Percentiles rank a stretch among this genome's conserved stretches.
phyloP scores from a whole-genome alignment of 2,113 vertebrate species.

The Orthochromis malagaraziensis region DNA sequence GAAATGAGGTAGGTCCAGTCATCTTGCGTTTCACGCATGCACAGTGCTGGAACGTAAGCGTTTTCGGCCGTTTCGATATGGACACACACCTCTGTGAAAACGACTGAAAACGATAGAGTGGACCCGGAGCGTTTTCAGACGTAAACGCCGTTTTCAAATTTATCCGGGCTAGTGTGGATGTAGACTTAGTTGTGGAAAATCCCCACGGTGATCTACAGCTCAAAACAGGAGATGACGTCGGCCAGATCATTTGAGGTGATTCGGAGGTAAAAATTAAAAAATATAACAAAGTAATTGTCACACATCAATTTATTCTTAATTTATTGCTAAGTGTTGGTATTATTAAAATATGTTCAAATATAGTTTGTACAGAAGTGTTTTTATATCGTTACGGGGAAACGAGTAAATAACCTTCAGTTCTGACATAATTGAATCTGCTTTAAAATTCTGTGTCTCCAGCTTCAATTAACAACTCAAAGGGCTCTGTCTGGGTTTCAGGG shows the following conservation, averaged over 20 bases:
- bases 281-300: background rate
- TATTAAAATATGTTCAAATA: background rate
- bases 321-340: background rate
- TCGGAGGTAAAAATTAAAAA: accelerated
- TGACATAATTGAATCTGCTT: background rate
- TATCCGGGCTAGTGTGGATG: background rate
- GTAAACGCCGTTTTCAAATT: background rate
- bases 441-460: background rate
- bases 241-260: background rate
- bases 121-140: background rate
- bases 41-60: background rate
- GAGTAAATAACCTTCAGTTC: background rate
- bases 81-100: background rate
- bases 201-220: background rate
- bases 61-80: accelerated
- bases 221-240: accelerated
- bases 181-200: background rate
- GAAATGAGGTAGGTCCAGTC: background rate
- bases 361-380: background rate
- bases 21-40: accelerated
- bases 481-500: background rate
- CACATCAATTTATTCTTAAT: accelerated
- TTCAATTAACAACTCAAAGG: background rate
- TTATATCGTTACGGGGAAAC: background rate
- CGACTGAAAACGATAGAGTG: accelerated